A percentile compares a stretch with the other conserved stretches of the same genome.
Conservation (phyloP, 2,888 invertebrate species). For the Netelia inedita region DNA sequence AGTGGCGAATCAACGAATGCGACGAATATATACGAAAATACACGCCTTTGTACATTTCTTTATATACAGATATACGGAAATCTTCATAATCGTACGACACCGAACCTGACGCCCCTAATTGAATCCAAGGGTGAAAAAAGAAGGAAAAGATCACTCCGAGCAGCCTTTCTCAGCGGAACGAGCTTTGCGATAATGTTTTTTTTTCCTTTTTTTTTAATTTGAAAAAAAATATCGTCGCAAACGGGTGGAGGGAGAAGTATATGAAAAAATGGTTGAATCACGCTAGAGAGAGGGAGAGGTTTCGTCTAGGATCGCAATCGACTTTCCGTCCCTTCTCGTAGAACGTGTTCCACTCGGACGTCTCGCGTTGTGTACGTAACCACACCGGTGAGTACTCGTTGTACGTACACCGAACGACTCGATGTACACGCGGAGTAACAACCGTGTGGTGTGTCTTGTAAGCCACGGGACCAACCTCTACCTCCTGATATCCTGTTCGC, state of each 20-base stretch:
- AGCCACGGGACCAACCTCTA: neutral
- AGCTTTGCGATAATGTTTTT: neutral
- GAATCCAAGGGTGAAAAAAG: neutral
- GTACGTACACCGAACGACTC: constrained; percentile 33
- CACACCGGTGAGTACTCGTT: constrained; percentile 43
- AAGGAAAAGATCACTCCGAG: neutral
- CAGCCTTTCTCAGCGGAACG: neutral
- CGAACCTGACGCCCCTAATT: constrained; percentile 7
- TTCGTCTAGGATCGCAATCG: constrained; percentile 52
- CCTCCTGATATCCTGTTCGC: constrained; percentile 75
- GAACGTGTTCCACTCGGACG: constrained; percentile 1
- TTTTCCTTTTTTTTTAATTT: neutral
- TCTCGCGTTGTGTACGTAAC: constrained; percentile 5
- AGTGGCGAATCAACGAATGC: constrained; percentile 79
- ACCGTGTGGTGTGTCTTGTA: constrained; percentile 45
- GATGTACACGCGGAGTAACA: constrained; percentile 52
- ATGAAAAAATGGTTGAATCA: neutral
- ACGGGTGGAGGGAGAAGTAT: neutral
- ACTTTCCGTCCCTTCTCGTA: constrained; percentile 18
- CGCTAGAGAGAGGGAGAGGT: constrained; percentile 37
- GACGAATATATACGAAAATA: constrained; percentile 72
- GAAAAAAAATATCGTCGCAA: neutral
- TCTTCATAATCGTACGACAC: neutral
- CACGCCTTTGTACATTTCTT: neutral
- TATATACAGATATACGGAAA: constrained; percentile 1